These are phyloP conservation scores for Homarus gammarus DNA, from an alignment of 2,888 invertebrate species.

Conservation along the genomic window DNA sequence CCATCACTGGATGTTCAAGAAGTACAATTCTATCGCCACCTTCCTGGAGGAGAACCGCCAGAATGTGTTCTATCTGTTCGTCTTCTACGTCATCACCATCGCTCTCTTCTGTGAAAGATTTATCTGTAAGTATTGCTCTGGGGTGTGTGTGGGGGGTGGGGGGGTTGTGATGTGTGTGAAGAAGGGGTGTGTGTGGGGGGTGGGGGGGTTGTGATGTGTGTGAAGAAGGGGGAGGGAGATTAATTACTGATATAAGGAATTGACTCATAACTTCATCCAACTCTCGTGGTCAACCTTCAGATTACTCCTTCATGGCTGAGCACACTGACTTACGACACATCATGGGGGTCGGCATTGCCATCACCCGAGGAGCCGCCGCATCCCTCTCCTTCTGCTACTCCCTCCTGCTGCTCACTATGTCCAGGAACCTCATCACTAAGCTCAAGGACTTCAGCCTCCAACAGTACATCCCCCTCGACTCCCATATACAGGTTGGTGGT, in stretches of 20 bases:
- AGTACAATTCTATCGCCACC: constrained; percentile 93
- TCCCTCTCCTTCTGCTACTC: constrained; percentile 97
- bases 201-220: too few relatives aligned
- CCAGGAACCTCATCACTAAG: constrained; percentile 93
- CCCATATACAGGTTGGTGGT: constrained; percentile 85
- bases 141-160: too few relatives aligned
- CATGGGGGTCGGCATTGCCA: constrained; percentile 98
- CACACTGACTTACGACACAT: constrained; percentile 96
- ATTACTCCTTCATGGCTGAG: constrained; percentile 97
- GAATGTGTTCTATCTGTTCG: constrained; percentile 95
- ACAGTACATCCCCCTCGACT: constrained; percentile 95
- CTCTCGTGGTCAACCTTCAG: too few relatives aligned
- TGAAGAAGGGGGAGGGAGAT: too few relatives aligned
- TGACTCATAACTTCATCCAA: background rate
- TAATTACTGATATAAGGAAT: background rate
- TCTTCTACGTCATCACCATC: constrained; percentile 96
- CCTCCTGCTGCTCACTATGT: constrained; percentile 94
- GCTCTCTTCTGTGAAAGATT: constrained; percentile 96
- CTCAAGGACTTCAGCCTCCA: constrained; percentile 95
- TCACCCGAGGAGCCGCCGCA: constrained; percentile 95
- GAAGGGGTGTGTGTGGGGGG: too few relatives aligned
- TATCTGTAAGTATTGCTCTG: constrained; percentile 87
- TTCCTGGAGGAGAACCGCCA: constrained; percentile 97
- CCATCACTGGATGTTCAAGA: constrained; percentile 85
- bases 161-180: too few relatives aligned